Base-by-base conservation (phyloP, 2,113 vertebrate genomes). In the Anser brachyrhynchus region DNA sequence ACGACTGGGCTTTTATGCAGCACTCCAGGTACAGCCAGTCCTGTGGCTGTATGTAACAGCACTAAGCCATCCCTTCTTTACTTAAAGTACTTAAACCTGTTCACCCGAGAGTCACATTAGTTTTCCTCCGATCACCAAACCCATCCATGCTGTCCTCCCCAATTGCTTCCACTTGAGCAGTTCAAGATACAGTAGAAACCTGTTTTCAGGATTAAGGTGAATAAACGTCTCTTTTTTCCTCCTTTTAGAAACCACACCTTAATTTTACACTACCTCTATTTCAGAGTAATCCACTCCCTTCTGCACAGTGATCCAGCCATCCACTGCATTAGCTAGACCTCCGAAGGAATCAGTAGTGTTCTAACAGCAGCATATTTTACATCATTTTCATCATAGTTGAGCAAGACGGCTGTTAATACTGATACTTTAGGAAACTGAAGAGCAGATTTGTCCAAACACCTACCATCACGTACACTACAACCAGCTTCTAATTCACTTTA, bases 161-260 rank as follows among this genome's bases (percentile, higher is more conserved):
- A 58, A 2, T 0, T 29, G n/a, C 29, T 92, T 43, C 39, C 77
- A 86, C 55, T 58, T 80, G 15, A 91, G 41, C 1, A 73, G n/a
- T 37, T 49, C 59, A 66, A 74, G 23, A 79, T 77, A 44, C 54
- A 57, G 15, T 0, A 31, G 16, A 90, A 92, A 87, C 8, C 44
- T 20, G 10, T 0, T 26, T 66, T 64, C 12, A 72, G 43, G 3
- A 26, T 21, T 91, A 23, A 74, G 61, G 33, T 33, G 70, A 6
- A 4, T 46, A 41, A 90, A 3, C 5, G 2, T 2, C 2, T 26
- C 43, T 5, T n/a, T 9, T 18, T 20, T 17, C 28, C 10, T 7
- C 7, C 10, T 71, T 85, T 59, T 55, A 28, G 58, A 55, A 77
- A 4, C 0, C 18, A 91, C 26, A 37, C 33, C 33, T 70, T 54